Evolutionary conservation across 2,797 vertebrate species (phyloP).

Genomic region (Hypotaenidia okinawae): DNA sequence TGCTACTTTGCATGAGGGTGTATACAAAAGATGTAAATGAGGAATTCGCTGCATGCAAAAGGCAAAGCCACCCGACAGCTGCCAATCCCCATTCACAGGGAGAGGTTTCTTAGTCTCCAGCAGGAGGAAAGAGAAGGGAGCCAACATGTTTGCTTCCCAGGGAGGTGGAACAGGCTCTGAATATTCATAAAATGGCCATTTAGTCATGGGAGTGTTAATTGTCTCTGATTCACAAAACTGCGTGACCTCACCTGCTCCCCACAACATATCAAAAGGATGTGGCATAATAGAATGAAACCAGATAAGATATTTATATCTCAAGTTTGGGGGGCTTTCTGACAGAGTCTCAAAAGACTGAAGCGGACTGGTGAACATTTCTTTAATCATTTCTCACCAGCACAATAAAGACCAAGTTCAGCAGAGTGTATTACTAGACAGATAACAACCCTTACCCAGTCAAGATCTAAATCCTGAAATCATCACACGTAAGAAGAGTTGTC

Average conservation of each 20-base stretch:
- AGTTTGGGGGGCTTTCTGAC: conserved; percentile 30
- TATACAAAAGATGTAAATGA: conserved; percentile 92
- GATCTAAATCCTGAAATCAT: conserved; percentile 46
- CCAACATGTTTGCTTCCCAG: conserved; percentile 77
- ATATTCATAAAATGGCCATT: conserved; percentile 82
- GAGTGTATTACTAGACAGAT: conserved; percentile 60
- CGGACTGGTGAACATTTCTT: conserved; percentile 35
- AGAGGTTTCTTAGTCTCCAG: conserved; percentile 55
- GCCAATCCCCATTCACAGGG: conserved; percentile 77
- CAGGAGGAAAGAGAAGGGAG: conserved; percentile 71
- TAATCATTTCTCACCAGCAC: conserved; percentile 52
- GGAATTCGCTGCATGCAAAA: conserved; percentile 86
- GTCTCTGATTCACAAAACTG: conserved; percentile 69
- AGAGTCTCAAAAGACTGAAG: conserved; percentile 19
- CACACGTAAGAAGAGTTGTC: conserved; percentile 10
- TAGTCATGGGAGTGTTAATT: conserved; percentile 80
- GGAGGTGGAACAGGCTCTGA: conserved; percentile 75
- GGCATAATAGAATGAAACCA: conserved; percentile 7
- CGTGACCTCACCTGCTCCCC: conserved; percentile 76
- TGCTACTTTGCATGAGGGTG: conserved; percentile 87
- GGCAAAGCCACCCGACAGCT: conserved; percentile 79
- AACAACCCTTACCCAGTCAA: conserved; percentile 46
- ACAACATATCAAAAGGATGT: conserved; percentile 38
- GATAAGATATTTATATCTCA: conserved; percentile 28
- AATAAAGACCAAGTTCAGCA: conserved; percentile 45